A percentile compares a stretch with the other conserved stretches of the same genome.
Evolutionary conservation across 2,888 invertebrate species (phyloP).

Genomic region (Hydropsyche betteni): DNA sequence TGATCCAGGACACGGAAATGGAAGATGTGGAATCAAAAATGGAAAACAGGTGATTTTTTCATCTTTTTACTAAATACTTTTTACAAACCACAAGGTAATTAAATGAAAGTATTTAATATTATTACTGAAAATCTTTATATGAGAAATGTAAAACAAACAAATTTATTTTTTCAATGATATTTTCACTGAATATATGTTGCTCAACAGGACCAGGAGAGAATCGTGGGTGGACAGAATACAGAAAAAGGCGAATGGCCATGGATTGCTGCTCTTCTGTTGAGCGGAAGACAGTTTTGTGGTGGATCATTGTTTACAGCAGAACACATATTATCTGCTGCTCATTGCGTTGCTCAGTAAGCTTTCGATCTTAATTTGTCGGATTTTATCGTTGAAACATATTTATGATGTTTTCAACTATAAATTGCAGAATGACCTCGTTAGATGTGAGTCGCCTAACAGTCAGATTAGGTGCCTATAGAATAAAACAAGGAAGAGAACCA

Average conservation of each 20-base stretch:
- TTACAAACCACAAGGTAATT: too few relatives aligned
- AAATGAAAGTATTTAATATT: too few relatives aligned
- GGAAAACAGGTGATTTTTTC: conserved; percentile 67
- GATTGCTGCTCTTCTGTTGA: conserved; percentile 85
- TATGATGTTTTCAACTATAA: conserved; percentile 3
- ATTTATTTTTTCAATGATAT: conserved; percentile 30
- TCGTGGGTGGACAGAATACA: conserved; percentile 85
- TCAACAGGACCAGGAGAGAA: conserved; percentile 77
- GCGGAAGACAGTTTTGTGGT: conserved; percentile 87
- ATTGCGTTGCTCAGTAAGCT: conserved; percentile 87
- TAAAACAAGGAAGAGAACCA: conserved; percentile 77
- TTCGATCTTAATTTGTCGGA: too few relatives aligned
- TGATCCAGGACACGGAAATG: neutral
- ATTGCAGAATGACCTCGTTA: conserved; percentile 84
- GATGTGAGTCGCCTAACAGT: conserved; percentile 85
- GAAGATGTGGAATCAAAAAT: conserved; percentile 78
- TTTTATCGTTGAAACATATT: conserved; percentile 2
- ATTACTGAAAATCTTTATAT: neutral
- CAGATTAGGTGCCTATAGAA: conserved; percentile 84
- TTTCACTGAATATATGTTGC: neutral
- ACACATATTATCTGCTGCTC: conserved; percentile 86
- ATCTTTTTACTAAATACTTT: too few relatives aligned
- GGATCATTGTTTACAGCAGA: conserved; percentile 82
- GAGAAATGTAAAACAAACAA: conserved; percentile 14
- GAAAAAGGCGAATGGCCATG: conserved; percentile 83